phyloP scores from a whole-genome alignment of 2,797 vertebrate genomes.

The Megaceryle alcyon region DNA sequence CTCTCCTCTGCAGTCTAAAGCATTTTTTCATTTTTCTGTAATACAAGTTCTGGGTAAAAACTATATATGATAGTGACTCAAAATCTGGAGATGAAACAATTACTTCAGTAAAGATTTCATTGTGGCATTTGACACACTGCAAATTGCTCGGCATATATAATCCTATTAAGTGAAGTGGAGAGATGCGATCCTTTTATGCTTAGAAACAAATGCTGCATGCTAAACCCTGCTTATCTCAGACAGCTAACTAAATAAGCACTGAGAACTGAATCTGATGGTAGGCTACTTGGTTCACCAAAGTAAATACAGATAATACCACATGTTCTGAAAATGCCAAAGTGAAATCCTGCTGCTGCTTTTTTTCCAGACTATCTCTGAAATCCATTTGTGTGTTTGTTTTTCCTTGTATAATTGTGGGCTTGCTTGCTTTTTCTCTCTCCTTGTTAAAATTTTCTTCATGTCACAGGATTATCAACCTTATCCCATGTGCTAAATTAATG shows the following conservation, averaged over 20 bases:
- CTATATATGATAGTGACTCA: background rate
- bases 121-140: background rate
- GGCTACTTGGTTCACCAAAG: background rate
- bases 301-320: background rate
- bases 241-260: background rate
- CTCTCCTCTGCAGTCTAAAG: background rate
- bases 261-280: background rate
- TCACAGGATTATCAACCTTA: background rate
- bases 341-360: background rate
- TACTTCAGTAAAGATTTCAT: conserved; percentile 7
- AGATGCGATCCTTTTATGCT: conserved; percentile 37
- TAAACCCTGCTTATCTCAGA: conserved; percentile 13
- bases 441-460: background rate
- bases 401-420: background rate
- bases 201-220: conserved; percentile 6
- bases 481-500: background rate
- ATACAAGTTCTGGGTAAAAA: background rate
- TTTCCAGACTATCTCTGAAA: background rate
- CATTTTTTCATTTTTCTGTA: background rate
- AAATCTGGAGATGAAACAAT: conserved; percentile 17
- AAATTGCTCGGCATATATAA: conserved; percentile 42
- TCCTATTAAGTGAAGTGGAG: conserved; percentile 12
- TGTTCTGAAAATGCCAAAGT: background rate
- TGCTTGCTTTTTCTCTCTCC: background rate
- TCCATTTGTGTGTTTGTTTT: background rate